phyloP scores from a whole-genome alignment of 2,888 invertebrate species.

The Dermolepida albohirtum region DNA sequence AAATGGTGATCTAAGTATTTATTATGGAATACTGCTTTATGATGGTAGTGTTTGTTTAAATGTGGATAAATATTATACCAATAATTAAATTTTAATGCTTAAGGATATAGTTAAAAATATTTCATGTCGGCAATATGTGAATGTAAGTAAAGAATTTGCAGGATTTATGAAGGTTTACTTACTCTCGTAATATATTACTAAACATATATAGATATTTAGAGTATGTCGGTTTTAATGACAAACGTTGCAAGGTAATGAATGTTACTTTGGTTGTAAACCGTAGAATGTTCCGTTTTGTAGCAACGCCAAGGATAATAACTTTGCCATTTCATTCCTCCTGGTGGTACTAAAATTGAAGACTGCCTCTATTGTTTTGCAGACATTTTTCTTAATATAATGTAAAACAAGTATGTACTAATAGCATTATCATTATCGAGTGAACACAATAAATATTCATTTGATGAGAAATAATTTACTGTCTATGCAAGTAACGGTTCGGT shows the following conservation, averaged over 20 bases:
- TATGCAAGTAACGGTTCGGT: not conserved
- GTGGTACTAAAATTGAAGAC: slow-evolving; percentile 30
- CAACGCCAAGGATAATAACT: slow-evolving; percentile 28
- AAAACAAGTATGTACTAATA: slow-evolving; percentile 3
- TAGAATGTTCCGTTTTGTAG: slow-evolving; percentile 35
- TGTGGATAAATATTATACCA: too few relatives aligned
- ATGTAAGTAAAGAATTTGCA: not conserved
- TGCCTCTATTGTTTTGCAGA: slow-evolving; percentile 1
- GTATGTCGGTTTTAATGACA: slow-evolving; percentile 32
- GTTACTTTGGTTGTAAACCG: slow-evolving; percentile 33
- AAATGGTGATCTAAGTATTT: too few relatives aligned
- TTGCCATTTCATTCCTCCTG: slow-evolving; percentile 21
- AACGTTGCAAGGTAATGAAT: slow-evolving; percentile 29
- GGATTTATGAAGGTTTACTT: slow-evolving; percentile 17
- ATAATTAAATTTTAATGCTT: too few relatives aligned
- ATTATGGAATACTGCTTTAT: too few relatives aligned
- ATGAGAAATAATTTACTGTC: slow-evolving; percentile 2
- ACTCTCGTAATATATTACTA: slow-evolving; percentile 16
- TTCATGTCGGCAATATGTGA: too few relatives aligned
- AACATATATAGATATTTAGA: slow-evolving; percentile 27
- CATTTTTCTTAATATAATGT: slow-evolving; percentile 23
- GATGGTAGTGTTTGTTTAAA: too few relatives aligned
- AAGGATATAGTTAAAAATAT: too few relatives aligned
- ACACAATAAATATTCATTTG: not conserved
- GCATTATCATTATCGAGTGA: not conserved